phyloP scores from a whole-genome alignment of 2,888 invertebrate genomes.

The Argyresthia albistria region DNA sequence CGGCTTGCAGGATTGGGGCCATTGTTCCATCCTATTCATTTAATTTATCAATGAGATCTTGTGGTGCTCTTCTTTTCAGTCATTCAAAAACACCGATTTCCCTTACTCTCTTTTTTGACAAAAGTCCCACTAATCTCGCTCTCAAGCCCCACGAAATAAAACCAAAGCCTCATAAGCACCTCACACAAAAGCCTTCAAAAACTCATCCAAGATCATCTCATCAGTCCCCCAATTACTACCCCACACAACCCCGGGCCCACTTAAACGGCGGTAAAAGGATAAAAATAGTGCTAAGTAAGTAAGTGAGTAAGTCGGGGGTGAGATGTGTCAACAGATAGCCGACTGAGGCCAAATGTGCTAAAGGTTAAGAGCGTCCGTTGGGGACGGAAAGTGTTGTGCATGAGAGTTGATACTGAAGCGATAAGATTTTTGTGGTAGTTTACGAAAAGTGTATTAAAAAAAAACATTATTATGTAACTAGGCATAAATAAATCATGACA shows the following conservation, averaged over 20 bases:
- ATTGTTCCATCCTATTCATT: too few relatives aligned
- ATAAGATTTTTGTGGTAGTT: too few relatives aligned
- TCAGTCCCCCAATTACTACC: conserved; percentile 6
- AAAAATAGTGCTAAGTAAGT: conserved; percentile 18
- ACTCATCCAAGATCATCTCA: not conserved
- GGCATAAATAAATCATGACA: too few relatives aligned
- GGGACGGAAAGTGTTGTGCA: conserved; percentile 1
- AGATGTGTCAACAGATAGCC: conserved; percentile 31
- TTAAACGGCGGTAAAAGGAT: conserved; percentile 28
- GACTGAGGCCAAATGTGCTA: conserved; percentile 14
- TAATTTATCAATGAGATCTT: too few relatives aligned
- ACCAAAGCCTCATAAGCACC: conserved; percentile 1
- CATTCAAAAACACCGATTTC: too few relatives aligned
- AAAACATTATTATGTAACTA: too few relatives aligned
- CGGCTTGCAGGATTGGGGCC: too few relatives aligned
- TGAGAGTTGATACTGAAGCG: not conserved
- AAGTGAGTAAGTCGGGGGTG: conserved; percentile 11
- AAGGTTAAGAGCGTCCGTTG: conserved; percentile 10
- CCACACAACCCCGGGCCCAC: not conserved
- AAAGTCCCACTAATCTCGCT: too few relatives aligned
- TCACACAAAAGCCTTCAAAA: not conserved
- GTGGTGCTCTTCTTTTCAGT: too few relatives aligned
- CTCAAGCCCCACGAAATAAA: too few relatives aligned
- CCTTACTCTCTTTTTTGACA: too few relatives aligned
- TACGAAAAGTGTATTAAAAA: too few relatives aligned